Evolutionary conservation across 2,888 invertebrate genomes (phyloP), one percentile per base, ranked within the genome.

Genomic region (Blastobasis adustella): DNA sequence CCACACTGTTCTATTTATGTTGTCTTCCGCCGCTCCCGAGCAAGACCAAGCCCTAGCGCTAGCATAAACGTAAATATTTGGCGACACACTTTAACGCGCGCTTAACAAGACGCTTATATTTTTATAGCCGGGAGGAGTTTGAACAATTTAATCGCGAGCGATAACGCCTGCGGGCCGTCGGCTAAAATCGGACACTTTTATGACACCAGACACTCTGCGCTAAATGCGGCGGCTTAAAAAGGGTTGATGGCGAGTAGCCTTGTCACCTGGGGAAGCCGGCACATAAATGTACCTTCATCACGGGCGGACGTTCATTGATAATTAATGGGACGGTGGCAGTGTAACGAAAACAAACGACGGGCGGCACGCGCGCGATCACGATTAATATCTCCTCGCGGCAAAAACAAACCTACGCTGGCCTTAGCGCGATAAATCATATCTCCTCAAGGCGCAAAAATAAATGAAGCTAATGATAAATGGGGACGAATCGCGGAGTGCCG

Each of bases 301-400:
- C 79, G 71, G 68, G 76, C 76, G 84, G 85, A 85, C 86, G 80
- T 78, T 87, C 87, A 87, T 88, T 87, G 87, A 85, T 88, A 88
- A 87, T 88, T 87, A 87, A 87, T 86, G 87, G 81, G 78, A 23
- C 63, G 78, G 73, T 78, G 85, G 80, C 84, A 84, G 69, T 72
- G 76, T 85, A 86, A 88, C 86, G 87, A 87, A 85, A 84, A 88
- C 85, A 88, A 87, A 87, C 85, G 86, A 86, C 80, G 78, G 71
- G 73, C 72, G 79, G 79, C 72, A 79, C 80, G 82, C 83, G 82
- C 79, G 78, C 82, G 82, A 82, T 85, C 79, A 82, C 87, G 86
- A 88, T 88, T 88, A 86, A 88, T 88, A 88, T 87, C 86, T 82
- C 79, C 76, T 79, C 78, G 73, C 69, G 64, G 82, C 82, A 87